phyloP scores from a whole-genome alignment of 2,888 invertebrate species.

The Perithous albicinctus region DNA sequence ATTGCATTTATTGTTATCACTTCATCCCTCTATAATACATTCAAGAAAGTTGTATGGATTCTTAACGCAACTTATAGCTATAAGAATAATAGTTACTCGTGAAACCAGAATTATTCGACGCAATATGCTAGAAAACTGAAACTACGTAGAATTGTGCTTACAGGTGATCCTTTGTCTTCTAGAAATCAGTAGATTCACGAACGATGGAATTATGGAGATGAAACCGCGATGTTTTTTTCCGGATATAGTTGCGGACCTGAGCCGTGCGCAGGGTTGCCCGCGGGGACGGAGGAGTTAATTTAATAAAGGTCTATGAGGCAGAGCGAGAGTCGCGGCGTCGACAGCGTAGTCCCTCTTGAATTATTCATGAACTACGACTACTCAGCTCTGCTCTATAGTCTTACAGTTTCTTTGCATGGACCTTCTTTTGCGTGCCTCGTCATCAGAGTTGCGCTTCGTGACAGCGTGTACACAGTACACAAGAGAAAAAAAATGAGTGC shows the following conservation, averaged over 20 bases:
- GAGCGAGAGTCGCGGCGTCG: slow-evolving; percentile 42
- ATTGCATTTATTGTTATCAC: too few species aligned
- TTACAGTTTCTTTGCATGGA: slow-evolving; percentile 51
- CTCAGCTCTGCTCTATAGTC: slow-evolving; percentile 24
- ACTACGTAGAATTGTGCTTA: background rate
- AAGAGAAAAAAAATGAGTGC: background rate
- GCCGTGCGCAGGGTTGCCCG: slow-evolving; percentile 33
- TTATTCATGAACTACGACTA: slow-evolving; percentile 73
- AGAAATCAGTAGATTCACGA: background rate
- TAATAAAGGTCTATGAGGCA: slow-evolving; percentile 77
- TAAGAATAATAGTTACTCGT: background rate
- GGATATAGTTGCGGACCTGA: background rate
- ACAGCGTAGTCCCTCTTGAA: slow-evolving; percentile 64
- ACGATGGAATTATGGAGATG: background rate
- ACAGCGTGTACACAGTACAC: background rate
- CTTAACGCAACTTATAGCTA: background rate
- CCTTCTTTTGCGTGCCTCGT: slow-evolving; percentile 30
- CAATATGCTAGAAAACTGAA: background rate
- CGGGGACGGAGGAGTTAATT: slow-evolving; percentile 72
- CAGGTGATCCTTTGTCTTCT: background rate
- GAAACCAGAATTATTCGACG: background rate
- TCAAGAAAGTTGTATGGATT: too few species aligned
- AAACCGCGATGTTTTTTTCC: slow-evolving; percentile 13
- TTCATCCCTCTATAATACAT: too few species aligned
- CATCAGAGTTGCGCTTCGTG: slow-evolving; percentile 19